These are phyloP conservation scores for Bungarus multicinctus DNA, from an alignment of 2,113 vertebrate genomes.

Conservation along the genomic window DNA sequence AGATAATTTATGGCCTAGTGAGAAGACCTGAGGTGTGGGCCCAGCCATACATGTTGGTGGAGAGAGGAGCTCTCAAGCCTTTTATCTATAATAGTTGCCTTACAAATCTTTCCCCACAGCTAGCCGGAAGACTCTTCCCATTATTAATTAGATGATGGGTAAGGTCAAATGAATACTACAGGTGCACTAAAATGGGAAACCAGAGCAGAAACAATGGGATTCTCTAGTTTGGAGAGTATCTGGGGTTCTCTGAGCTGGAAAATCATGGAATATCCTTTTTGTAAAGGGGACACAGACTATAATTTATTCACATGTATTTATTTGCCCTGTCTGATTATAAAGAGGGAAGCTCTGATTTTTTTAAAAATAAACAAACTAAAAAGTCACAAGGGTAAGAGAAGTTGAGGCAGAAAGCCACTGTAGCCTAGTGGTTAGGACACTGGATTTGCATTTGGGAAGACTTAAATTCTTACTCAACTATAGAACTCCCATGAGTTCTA, in stretches of 20 bases:
- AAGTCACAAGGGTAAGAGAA: neutral
- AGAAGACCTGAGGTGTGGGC: neutral
- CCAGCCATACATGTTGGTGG: neutral
- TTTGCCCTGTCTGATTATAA: neutral
- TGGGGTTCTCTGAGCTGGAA: neutral
- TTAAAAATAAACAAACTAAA: neutral
- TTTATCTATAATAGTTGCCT: neutral
- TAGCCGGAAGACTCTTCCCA: neutral
- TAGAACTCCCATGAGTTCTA: neutral
- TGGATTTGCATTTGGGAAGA: neutral
- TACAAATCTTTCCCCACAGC: neutral
- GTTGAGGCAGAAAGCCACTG: neutral
- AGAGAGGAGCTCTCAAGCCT: neutral
- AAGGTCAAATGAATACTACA: neutral
- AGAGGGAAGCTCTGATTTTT: neutral
- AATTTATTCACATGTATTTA: neutral
- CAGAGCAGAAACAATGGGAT: neutral
- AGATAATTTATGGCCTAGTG: neutral
- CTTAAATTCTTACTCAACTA: neutral
- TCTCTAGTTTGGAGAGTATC: neutral
- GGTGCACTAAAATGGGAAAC: neutral
- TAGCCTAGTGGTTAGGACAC: neutral
- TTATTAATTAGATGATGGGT: neutral
- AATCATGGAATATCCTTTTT: neutral
- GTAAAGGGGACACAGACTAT: neutral